These are phyloP conservation scores for Drosophila azteca DNA, from an alignment of 1,140 invertebrate species.

Conservation along the genomic window DNA sequence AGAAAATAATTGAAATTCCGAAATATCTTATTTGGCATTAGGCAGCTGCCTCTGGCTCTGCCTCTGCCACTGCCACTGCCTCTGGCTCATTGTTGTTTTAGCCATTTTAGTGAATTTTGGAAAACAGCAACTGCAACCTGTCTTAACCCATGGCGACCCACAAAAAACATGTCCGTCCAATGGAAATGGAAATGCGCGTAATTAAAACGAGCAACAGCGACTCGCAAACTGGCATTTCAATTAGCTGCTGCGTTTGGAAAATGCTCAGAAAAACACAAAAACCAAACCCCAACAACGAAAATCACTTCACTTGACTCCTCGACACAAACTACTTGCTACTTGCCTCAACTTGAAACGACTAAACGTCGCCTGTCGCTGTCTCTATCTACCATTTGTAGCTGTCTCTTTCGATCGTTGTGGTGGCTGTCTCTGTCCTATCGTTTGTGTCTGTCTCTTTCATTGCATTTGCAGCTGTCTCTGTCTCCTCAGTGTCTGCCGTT, in stretches of 20 bases:
- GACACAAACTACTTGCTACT: neutral
- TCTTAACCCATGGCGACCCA: conserved; percentile 75
- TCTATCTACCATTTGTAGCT: conserved; percentile 15
- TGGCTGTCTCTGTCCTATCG: conserved; percentile 21
- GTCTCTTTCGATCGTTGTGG: conserved; percentile 6
- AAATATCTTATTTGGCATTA: conserved; percentile 78
- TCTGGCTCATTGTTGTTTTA: conserved; percentile 36
- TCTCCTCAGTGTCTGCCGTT: no score
- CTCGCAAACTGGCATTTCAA: conserved; percentile 71
- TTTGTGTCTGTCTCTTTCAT: conserved; percentile 8
- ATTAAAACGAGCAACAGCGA: conserved; percentile 57
- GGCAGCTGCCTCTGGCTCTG: conserved; percentile 45
- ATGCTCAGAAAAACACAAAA: conserved; percentile 22
- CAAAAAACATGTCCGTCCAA: conserved; percentile 52
- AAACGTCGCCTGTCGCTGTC: conserved; percentile 22
- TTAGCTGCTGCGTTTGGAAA: conserved; percentile 63
- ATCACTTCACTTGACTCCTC: conserved; percentile 42
- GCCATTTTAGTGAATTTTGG: conserved; percentile 49
- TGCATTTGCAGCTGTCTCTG: no score
- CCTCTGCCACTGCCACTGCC: conserved; percentile 33
- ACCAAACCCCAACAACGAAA: conserved; percentile 19
- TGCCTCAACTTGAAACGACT: conserved; percentile 36
- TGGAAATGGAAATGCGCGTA: conserved; percentile 58
- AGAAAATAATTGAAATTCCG: conserved; percentile 75
- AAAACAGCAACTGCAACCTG: conserved; percentile 51